phyloP scores from a whole-genome alignment of 92 coral and sea anemone species.

The Epizoanthus rinbou region DNA sequence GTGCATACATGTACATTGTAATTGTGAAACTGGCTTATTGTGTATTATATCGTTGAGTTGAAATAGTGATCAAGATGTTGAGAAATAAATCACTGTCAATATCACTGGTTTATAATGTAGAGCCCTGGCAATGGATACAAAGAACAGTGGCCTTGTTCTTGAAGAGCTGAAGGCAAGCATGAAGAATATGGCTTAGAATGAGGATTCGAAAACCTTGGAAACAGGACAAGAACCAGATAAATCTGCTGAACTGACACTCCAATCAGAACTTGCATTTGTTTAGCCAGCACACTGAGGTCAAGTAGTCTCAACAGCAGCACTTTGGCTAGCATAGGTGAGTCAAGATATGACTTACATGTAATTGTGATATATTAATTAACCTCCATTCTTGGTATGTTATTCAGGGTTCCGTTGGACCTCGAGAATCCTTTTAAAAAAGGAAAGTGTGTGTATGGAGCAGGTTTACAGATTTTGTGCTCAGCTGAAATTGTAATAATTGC shows the following conservation, averaged over 20 bases:
- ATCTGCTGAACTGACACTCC: neutral
- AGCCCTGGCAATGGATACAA: conserved; percentile 51
- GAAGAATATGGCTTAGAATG: conserved; percentile 66
- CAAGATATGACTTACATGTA: neutral
- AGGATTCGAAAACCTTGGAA: conserved; percentile 42
- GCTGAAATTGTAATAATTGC: no score
- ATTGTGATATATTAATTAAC: no score
- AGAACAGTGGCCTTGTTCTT: conserved; percentile 83
- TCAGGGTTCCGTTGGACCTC: no score
- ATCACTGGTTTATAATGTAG: neutral
- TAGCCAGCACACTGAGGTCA: neutral
- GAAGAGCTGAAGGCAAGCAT: conserved; percentile 86
- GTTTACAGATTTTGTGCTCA: no score
- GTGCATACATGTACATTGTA: no score
- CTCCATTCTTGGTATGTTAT: no score
- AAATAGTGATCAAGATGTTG: no score
- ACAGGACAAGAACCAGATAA: conserved; percentile 14
- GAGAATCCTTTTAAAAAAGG: no score
- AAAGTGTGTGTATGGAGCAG: no score
- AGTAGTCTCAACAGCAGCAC: neutral
- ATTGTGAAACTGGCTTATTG: no score
- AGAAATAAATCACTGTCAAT: no score
- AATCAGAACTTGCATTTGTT: neutral
- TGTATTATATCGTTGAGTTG: no score
- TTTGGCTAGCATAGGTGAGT: conserved; percentile 7